phyloP scores from a whole-genome alignment of 2,113 vertebrate genomes.

The Rynchops niger region DNA sequence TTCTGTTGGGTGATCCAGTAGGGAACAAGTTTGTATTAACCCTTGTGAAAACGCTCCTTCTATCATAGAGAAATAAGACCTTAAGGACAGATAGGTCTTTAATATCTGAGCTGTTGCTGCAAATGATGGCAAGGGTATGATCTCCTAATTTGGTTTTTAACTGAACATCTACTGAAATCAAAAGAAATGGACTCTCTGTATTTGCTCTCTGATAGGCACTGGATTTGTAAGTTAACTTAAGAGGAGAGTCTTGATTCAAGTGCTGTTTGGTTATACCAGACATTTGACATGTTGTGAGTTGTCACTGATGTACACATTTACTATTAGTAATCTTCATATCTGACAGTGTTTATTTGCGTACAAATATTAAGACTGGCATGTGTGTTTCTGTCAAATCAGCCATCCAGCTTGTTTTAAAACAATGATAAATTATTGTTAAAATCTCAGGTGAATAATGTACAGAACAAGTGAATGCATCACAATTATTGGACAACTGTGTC shows the following conservation, averaged over 20 bases:
- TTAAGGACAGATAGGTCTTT: not conserved
- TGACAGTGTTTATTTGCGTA: not conserved
- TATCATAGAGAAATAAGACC: not conserved
- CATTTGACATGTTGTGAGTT: not conserved
- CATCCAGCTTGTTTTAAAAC: not conserved
- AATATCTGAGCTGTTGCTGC: not conserved
- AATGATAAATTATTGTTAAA: not conserved
- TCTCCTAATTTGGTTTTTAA: not conserved
- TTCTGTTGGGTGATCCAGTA: not conserved
- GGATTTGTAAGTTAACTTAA: not conserved
- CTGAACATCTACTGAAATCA: not conserved
- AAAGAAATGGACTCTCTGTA: not conserved
- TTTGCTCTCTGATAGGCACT: not conserved
- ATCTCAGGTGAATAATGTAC: not conserved
- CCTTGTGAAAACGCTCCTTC: not conserved
- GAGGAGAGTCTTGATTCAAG: not conserved
- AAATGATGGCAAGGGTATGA: not conserved
- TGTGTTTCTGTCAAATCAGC: not conserved
- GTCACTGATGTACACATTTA: not conserved
- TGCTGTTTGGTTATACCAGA: not conserved
- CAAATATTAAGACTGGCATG: not conserved
- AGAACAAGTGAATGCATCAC: not conserved
- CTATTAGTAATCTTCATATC: not conserved
- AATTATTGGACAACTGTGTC: not conserved
- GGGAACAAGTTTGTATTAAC: not conserved